Evolutionary conservation across 2,888 invertebrate species (phyloP).

Genomic region (Tholera decimalis): DNA sequence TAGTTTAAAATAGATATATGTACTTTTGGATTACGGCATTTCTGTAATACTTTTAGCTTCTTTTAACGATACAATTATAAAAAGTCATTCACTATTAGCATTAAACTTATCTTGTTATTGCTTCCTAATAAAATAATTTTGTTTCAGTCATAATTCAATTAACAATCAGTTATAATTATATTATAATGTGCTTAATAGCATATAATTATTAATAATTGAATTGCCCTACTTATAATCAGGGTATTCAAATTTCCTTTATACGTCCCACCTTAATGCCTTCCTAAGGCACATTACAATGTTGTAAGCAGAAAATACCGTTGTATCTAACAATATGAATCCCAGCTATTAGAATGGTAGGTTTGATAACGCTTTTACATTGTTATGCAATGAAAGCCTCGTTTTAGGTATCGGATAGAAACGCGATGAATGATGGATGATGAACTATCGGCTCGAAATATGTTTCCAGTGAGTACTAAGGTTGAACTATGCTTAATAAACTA

Average conservation of each 20-base stretch:
- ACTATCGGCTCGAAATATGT: slow-evolving; percentile 40
- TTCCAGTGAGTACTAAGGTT: slow-evolving; percentile 10
- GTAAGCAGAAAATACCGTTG: slow-evolving; percentile 29
- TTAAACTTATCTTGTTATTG: neutral
- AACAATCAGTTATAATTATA: neutral
- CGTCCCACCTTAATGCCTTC: slow-evolving; percentile 2
- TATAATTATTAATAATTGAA: slow-evolving; percentile 8
- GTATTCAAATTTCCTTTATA: slow-evolving; percentile 22
- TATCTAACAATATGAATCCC: slow-evolving; percentile 36
- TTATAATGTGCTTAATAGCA: neutral
- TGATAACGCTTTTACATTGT: slow-evolving; percentile 38
- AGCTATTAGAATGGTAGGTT: slow-evolving; percentile 41
- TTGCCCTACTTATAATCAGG: neutral
- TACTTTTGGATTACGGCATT: too few species aligned
- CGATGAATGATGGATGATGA: slow-evolving; percentile 53
- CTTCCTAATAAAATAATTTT: neutral
- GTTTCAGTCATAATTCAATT: neutral
- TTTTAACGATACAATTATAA: too few species aligned
- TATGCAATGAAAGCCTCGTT: slow-evolving; percentile 43
- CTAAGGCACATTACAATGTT: slow-evolving; percentile 14
- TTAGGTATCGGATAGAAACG: slow-evolving; percentile 29
- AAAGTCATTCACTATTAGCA: neutral
- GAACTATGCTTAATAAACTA: neutral
- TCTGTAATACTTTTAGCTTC: too few species aligned
- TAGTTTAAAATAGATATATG: too few species aligned